These are phyloP conservation scores for Stegophylla sp. DNA, from an alignment of 2,888 invertebrate genomes.

Conservation along the genomic window DNA sequence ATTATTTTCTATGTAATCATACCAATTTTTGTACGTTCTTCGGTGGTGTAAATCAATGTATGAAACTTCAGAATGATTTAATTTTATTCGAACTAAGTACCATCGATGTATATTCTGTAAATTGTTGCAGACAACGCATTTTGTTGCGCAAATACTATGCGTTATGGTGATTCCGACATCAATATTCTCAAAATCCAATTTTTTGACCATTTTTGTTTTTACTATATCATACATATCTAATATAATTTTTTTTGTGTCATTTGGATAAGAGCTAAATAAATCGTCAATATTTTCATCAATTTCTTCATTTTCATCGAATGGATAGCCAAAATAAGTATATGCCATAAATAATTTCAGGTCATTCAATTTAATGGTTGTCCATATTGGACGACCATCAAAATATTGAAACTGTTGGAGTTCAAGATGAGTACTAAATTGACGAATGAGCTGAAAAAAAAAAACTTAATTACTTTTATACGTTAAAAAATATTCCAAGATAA, in stretches of 20 bases:
- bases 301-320: neutral
- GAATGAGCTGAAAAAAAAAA: slow-evolving; percentile 9
- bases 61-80: too few relatives aligned
- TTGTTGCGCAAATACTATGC: slow-evolving; percentile 10
- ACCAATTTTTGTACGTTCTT: slow-evolving; percentile 30
- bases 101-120: neutral
- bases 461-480: neutral
- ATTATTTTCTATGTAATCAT: slow-evolving; percentile 31
- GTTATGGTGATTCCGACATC: slow-evolving; percentile 10
- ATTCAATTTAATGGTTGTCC: neutral
- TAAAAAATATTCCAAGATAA: too few relatives aligned
- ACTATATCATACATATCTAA: neutral
- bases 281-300: neutral
- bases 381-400: slow-evolving; percentile 27
- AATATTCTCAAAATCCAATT: neutral
- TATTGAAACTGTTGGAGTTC: slow-evolving; percentile 15
- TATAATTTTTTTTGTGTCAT: neutral
- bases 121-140: neutral
- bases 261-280: slow-evolving; percentile 2
- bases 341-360: slow-evolving; percentile 29
- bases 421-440: neutral
- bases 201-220: neutral
- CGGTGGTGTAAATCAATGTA: neutral
- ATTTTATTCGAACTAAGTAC: slow-evolving; percentile 25
- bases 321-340: neutral